Conservation (phyloP, 2,113 vertebrate genomes). For the Prietella phreatophila region DNA sequence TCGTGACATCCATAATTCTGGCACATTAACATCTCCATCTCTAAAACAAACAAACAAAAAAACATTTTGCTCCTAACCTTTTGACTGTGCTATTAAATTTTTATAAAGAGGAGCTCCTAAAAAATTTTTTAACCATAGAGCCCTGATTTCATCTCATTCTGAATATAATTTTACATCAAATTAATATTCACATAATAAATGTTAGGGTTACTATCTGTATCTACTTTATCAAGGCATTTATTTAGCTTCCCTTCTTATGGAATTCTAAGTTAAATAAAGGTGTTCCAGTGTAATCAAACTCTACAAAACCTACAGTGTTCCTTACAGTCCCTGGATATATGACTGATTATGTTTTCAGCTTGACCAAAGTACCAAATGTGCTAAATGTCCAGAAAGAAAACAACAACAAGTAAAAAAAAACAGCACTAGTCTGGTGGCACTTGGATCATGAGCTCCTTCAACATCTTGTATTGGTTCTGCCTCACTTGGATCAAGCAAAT, state of each 20-base stretch:
- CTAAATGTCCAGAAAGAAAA: background rate
- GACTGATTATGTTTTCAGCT: background rate
- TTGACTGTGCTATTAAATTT: no score
- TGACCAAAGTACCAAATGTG: background rate
- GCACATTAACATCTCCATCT: no score
- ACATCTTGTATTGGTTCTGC: background rate
- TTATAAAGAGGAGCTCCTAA: no score
- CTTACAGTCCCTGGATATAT: no score
- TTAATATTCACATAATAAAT: background rate
- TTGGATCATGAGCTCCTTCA: background rate
- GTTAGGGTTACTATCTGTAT: background rate
- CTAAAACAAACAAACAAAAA: no score
- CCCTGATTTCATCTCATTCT: background rate
- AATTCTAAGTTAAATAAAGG: background rate
- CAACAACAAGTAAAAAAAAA: background rate
- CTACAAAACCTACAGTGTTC: background rate
- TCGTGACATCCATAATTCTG: no score
- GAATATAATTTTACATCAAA: background rate
- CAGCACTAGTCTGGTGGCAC: background rate
- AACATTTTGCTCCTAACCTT: no score
- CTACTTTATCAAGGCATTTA: background rate
- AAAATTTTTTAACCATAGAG: no score
- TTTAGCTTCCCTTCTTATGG: background rate
- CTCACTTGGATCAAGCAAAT: background rate
- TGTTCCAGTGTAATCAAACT: background rate